Conservation (phyloP, 37 sponge, comb jelly and placozoan species). For the Beroe forskalii region DNA sequence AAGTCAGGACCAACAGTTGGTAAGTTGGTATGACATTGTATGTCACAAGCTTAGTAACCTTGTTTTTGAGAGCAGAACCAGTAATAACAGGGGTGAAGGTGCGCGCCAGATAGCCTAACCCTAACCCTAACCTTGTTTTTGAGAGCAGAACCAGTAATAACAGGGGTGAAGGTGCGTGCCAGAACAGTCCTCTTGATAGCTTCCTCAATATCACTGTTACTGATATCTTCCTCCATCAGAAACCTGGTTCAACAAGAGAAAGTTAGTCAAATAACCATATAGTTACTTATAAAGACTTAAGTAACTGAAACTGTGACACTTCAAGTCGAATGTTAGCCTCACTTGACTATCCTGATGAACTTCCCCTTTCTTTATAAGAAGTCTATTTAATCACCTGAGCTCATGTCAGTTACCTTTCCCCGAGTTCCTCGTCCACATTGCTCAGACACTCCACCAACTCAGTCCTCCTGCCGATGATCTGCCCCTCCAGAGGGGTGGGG, state of each 20-base stretch:
- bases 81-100: constrained; percentile 91
- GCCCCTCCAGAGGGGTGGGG: constrained; percentile 69
- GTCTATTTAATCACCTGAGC: no score
- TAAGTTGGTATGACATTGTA: no score
- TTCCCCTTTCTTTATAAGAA: no score
- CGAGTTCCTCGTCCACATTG: constrained; percentile 89
- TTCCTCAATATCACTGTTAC: constrained; percentile 65
- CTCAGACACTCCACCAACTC: constrained; percentile 72
- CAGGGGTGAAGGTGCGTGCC: constrained; percentile 84
- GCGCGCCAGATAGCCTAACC: no score
- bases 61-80: constrained; percentile 98
- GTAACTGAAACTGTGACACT: no score
- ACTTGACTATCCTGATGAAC: no score
- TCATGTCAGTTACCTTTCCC: no score
- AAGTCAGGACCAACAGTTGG: no score
- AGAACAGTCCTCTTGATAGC: constrained; percentile 83
- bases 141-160: constrained; percentile 93
- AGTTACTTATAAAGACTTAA: no score
- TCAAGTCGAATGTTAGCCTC: no score
- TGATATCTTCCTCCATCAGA: constrained; percentile 32
- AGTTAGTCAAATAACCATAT: no score
- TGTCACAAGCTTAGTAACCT: no score
- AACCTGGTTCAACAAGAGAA: neutral
- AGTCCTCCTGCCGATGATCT: constrained; percentile 64
- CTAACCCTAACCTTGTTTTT: constrained; percentile 99